These are phyloP conservation scores for Hedychridium roseum DNA, from an alignment of 2,888 invertebrate genomes.

Conservation along the genomic window DNA sequence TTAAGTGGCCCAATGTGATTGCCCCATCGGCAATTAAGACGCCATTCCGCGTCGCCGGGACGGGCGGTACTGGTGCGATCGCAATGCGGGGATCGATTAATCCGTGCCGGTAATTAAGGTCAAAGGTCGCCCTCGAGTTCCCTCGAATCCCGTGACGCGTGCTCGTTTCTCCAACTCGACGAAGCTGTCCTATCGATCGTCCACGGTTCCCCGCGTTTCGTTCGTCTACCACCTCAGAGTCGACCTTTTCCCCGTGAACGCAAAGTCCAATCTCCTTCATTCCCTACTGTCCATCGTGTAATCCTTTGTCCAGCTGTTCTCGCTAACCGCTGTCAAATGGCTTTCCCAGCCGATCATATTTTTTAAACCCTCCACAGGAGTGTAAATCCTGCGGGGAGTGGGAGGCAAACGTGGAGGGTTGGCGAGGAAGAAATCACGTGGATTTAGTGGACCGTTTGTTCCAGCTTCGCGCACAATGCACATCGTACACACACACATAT, in stretches of 20 bases:
- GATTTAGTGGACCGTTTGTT: constrained; percentile 39
- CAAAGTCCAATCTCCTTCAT: no score
- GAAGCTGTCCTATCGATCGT: no score
- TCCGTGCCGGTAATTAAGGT: constrained; percentile 42
- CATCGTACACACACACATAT: constrained; percentile 19
- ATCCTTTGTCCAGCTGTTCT: no score
- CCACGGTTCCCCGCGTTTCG: no score
- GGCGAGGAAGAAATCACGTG: constrained; percentile 32
- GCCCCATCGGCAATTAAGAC: constrained; percentile 38
- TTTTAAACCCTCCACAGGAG: no score
- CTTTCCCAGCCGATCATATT: no score
- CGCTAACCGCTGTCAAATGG: no score
- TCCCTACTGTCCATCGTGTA: no score
- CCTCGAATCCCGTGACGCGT: constrained; percentile 8
- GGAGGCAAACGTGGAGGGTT: background rate
- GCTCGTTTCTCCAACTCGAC: no score
- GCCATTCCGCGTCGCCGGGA: constrained; percentile 33
- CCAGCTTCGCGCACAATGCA: constrained; percentile 12
- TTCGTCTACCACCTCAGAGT: no score
- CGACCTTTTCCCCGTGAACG: no score
- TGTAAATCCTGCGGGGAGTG: no score
- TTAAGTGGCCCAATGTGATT: constrained; percentile 40
- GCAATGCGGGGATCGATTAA: constrained; percentile 43
- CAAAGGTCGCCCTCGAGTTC: constrained; percentile 32
- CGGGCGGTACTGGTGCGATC: constrained; percentile 36